Evolutionary conservation across 2,113 vertebrate species (phyloP), one percentile per base, ranked within the genome.

Genomic region (Gopherus evgoodei): DNA sequence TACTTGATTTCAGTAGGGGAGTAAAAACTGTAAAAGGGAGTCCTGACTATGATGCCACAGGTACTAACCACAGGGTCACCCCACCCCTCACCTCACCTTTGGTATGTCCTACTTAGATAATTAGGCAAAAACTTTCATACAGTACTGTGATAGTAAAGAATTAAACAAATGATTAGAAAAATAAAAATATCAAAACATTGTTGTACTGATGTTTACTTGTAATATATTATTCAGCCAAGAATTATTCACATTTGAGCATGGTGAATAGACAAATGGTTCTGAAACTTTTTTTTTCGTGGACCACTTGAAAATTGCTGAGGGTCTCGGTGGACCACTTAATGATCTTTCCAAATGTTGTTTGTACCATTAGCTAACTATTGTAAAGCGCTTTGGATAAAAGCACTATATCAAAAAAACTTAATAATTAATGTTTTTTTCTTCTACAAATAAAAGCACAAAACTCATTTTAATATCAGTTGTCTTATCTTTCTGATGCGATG

Each of bases 221-320:
- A 4, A 56, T 4, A 76, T 56, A 35, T 16, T 38, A 12, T 69
- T 91, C 0, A 0, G 9, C 21, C 35, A 69, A 6, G 16, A n/a
- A 69, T 69, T n/a, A 69, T 69, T 69, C 62, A 21, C 8, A 69
- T 16, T 16, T 69, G 62, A 19, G 62, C 56, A 57, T 57, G 56
- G 10, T 27, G 56, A 27, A 25, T 25, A 53, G 52, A 52, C 19
- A 21, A 54, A 19, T 54, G 53, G 53, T 22, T 54, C 53, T 54
- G 21, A 54, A 54, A 54, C 53, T 22, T 52, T 52, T 54, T 54
- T 21, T 54, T 53, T 6, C 7, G 21, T 54, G 53, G 53, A 54
- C 19, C 21, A 54, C 53, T 54, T 54, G 53, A 54, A 54, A 22
- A 54, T 54, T 54, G 53, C 53, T 54, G 53, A 54, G 53, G 53